Conservation (phyloP, 2,888 invertebrate genomes). For the Tortricodes alternella region DNA sequence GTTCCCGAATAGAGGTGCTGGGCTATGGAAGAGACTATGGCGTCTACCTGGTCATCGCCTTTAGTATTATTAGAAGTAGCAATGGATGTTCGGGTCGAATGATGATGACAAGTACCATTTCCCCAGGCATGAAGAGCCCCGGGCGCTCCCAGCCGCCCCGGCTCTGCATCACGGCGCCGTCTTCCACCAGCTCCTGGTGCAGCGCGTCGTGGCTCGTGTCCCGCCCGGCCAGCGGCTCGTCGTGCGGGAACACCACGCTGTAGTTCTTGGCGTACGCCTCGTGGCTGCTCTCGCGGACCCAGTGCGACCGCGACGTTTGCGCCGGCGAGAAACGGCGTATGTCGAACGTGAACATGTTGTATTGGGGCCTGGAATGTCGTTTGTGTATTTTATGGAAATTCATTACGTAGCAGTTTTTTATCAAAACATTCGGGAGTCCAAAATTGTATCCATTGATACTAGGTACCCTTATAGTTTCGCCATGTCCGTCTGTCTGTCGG, state of each 20-base stretch:
- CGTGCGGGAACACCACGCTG: conserved; percentile 88
- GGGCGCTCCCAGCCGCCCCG: conserved; percentile 95
- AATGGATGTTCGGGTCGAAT: no score
- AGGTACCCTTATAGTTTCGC: no score
- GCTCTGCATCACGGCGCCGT: conserved; percentile 94
- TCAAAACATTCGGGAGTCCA: background rate
- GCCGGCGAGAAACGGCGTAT: conserved; percentile 91
- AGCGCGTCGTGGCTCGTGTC: conserved; percentile 77
- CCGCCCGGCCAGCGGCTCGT: conserved; percentile 91
- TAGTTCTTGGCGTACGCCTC: conserved; percentile 96
- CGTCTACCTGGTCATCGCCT: no score
- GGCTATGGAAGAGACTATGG: no score
- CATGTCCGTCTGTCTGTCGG: no score
- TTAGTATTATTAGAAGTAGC: no score
- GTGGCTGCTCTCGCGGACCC: conserved; percentile 92
- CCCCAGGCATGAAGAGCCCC: conserved; percentile 87
- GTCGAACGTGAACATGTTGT: conserved; percentile 94
- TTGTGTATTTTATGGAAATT: background rate
- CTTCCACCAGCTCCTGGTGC: conserved; percentile 85
- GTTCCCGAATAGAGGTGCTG: no score
- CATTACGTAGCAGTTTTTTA: background rate
- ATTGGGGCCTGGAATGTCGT: conserved; percentile 83
- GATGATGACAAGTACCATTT: conserved; percentile 48
- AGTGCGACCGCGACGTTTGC: conserved; percentile 86
- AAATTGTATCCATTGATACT: background rate